A percentile compares a stretch with the other conserved stretches of the same genome.
Conservation (phyloP, 2,888 invertebrate genomes). For the Charanyca ferruginea region DNA sequence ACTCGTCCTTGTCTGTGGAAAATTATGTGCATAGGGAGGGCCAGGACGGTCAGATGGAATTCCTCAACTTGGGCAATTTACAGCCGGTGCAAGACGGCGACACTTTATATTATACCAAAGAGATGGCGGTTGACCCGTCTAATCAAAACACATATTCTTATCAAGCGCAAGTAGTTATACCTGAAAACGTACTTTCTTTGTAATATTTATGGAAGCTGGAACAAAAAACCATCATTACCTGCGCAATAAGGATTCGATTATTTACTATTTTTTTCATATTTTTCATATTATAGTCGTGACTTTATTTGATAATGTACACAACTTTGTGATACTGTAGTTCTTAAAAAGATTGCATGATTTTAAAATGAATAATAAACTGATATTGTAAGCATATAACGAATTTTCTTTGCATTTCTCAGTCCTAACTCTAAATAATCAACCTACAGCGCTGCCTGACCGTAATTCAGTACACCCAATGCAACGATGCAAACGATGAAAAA, state of each 20-base stretch:
- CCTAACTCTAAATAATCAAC: neutral
- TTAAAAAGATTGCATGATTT: conserved; percentile 1
- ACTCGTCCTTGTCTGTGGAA: conserved; percentile 72
- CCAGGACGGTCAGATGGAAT: conserved; percentile 75
- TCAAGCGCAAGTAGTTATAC: conserved; percentile 58
- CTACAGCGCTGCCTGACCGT: neutral
- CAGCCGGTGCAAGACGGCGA: conserved; percentile 84
- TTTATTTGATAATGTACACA: conserved; percentile 1
- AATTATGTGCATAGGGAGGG: conserved; percentile 73
- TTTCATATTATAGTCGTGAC: neutral
- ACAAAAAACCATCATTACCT: neutral
- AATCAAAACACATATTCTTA: conserved; percentile 63
- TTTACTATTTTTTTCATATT: too few species aligned
- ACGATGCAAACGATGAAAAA: neutral
- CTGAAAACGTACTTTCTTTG: conserved; percentile 60
- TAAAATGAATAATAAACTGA: conserved; percentile 35
- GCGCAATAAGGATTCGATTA: neutral
- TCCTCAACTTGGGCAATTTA: conserved; percentile 80
- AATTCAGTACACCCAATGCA: neutral
- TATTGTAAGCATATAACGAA: conserved; percentile 26
- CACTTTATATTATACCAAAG: conserved; percentile 84
- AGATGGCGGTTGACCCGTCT: conserved; percentile 67
- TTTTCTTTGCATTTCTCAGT: conserved; percentile 29
- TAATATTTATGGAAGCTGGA: conserved; percentile 9
- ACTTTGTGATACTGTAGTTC: neutral